Evolutionary conservation across 2,888 invertebrate species (phyloP).

Genomic region (Plebejus anna): DNA sequence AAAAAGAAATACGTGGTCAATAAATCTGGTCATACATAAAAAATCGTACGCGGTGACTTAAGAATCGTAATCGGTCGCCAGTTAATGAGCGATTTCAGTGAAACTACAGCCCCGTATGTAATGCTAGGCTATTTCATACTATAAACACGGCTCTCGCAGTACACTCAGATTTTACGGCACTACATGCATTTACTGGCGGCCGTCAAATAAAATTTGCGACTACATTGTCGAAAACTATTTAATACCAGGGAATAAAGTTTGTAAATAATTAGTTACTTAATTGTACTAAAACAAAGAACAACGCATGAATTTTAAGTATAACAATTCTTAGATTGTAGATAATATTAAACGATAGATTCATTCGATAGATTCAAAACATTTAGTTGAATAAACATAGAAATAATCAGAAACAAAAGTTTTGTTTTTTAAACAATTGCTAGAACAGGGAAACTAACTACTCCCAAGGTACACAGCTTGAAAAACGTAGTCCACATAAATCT

Average conservation of each 20-base stretch:
- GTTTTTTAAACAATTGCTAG: background rate
- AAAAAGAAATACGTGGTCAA: too few species aligned
- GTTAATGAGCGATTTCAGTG: background rate
- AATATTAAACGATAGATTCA: too few species aligned
- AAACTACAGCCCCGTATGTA: slow-evolving; percentile 35
- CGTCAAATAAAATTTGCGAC: slow-evolving; percentile 44
- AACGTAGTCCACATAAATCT: slow-evolving; percentile 36
- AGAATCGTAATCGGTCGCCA: too few species aligned
- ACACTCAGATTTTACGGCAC: slow-evolving; percentile 46
- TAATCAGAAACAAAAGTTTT: background rate
- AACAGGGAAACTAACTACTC: slow-evolving; percentile 1
- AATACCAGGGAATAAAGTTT: background rate
- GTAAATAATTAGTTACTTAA: slow-evolving; percentile 2
- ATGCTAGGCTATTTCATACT: slow-evolving; percentile 38
- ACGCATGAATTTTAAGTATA: background rate
- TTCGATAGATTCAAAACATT: too few species aligned
- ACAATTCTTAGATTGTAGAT: background rate
- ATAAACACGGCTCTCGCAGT: slow-evolving; percentile 35
- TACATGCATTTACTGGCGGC: slow-evolving; percentile 46
- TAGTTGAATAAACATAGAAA: background rate
- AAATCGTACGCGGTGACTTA: too few species aligned
- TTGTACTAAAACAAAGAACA: background rate
- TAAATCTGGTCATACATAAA: too few species aligned
- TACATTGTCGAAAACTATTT: slow-evolving; percentile 36
- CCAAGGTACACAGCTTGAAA: background rate